Evolutionary conservation across 2,888 invertebrate genomes (phyloP).

Genomic region (Petrophora chlorosata): DNA sequence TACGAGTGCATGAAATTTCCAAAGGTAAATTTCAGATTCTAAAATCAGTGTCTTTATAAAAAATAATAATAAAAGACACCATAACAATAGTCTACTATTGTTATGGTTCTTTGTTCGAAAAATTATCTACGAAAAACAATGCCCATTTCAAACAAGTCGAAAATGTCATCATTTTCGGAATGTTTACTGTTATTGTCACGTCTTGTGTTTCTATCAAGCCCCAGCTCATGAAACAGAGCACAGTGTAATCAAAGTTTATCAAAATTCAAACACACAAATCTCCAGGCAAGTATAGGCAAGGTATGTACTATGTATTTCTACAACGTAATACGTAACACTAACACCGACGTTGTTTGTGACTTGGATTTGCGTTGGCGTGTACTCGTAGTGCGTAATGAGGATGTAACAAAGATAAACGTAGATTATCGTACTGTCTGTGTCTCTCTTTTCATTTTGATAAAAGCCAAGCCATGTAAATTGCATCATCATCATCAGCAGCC

Average conservation of each 20-base stretch:
- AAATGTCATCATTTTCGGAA: neutral
- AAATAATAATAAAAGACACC: neutral
- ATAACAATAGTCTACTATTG: too few species aligned
- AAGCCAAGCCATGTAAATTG: too few species aligned
- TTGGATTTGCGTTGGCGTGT: neutral
- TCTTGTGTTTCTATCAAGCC: neutral
- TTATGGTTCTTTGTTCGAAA: too few species aligned
- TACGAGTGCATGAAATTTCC: slow-evolving; percentile 79
- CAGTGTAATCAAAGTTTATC: too few species aligned
- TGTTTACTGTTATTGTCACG: slow-evolving; percentile 1
- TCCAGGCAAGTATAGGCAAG: slow-evolving; percentile 9
- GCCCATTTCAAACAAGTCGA: too few species aligned
- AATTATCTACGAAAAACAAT: too few species aligned
- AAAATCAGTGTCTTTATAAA: neutral
- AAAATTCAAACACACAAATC: slow-evolving; percentile 24
- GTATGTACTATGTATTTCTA: neutral
- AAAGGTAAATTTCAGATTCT: slow-evolving; percentile 46
- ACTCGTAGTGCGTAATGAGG: slow-evolving; percentile 1
- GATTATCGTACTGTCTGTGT: neutral
- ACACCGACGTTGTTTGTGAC: slow-evolving; percentile 1
- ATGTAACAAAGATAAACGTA: neutral
- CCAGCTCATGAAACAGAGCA: too few species aligned
- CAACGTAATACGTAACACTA: too few species aligned
- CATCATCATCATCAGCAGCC: too few species aligned
- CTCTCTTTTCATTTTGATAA: too few species aligned